These are phyloP conservation scores for Anolis sagrei DNA, from an alignment of 2,113 vertebrate genomes.

Conservation along the genomic window DNA sequence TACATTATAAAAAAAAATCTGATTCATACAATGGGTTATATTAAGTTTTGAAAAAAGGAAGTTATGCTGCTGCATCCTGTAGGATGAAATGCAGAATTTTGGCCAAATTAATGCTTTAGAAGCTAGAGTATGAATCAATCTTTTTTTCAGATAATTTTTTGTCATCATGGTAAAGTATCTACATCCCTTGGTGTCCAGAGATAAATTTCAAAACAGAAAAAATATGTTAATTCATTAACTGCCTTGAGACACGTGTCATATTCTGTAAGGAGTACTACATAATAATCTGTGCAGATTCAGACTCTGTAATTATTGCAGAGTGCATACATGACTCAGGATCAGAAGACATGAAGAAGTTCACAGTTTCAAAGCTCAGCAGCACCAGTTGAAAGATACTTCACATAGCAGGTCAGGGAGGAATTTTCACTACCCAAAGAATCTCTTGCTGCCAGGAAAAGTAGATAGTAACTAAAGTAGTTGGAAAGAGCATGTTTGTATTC, in stretches of 20 bases:
- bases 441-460: not conserved
- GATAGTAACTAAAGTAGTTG: not conserved
- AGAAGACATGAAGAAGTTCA: not conserved
- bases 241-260: not conserved
- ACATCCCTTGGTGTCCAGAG: not conserved
- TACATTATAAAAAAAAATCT: no score
- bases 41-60: no score
- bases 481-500: not conserved
- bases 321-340: not conserved
- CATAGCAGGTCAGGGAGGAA: not conserved
- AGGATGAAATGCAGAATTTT: no score
- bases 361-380: not conserved
- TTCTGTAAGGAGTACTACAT: not conserved
- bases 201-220: constrained; percentile 5
- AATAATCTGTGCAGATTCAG: not conserved
- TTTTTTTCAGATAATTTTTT: not conserved
- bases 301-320: not conserved
- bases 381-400: not conserved
- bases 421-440: not conserved
- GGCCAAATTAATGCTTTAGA: no score
- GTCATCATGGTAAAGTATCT: not conserved
- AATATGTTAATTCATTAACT: not conserved
- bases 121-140: not conserved
- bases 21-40: no score
- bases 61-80: no score